phyloP scores from a whole-genome alignment of 2,113 vertebrate species.

The Macaca nemestrina region DNA sequence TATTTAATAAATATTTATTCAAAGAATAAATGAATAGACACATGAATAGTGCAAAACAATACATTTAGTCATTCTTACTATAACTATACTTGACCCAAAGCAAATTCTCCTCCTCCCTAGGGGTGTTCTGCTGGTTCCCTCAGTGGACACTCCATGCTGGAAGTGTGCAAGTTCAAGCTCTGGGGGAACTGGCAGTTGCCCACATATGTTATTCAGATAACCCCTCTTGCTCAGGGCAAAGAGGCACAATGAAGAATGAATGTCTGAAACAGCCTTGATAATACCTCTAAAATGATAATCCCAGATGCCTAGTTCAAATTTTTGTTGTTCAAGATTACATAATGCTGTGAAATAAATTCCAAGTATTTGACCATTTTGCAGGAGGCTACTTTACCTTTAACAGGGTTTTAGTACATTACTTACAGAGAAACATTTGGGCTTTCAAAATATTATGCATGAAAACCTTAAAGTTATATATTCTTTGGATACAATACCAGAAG shows the following conservation, averaged over 20 bases:
- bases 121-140: neutral
- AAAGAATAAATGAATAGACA: neutral
- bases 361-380: neutral
- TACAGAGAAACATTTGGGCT: conserved; percentile 2
- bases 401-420: neutral
- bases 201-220: neutral
- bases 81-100: neutral
- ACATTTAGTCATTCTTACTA: neutral
- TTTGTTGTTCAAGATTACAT: conserved; percentile 1
- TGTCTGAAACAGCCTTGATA: neutral
- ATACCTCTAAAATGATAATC: neutral
- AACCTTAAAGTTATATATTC: neutral
- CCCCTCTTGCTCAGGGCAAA: neutral
- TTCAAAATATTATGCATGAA: neutral
- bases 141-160: neutral
- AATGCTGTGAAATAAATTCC: conserved; percentile 28
- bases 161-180: neutral
- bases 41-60: neutral
- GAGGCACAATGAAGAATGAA: neutral
- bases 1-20: neutral
- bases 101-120: neutral
- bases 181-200: neutral
- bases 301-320: neutral
- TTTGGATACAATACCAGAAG: neutral
- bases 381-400: neutral